phyloP scores from a whole-genome alignment of 2,113 vertebrate genomes.

The Spermophilus dauricus region DNA sequence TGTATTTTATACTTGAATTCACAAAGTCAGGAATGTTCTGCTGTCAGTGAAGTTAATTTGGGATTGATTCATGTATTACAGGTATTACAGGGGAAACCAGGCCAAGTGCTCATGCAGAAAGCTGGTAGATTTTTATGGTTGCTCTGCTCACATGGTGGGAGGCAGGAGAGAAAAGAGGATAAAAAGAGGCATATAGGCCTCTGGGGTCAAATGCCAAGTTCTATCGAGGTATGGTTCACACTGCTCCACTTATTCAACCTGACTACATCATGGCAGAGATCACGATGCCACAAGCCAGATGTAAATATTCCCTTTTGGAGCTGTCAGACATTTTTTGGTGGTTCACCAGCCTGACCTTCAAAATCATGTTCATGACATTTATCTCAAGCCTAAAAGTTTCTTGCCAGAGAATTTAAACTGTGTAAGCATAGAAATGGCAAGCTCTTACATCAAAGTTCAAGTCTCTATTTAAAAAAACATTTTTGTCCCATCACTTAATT shows the following conservation, averaged over 20 bases:
- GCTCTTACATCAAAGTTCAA: constrained; percentile 66
- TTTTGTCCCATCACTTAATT: constrained; percentile 21
- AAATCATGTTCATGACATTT: constrained; percentile 69
- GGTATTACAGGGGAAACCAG: constrained; percentile 80
- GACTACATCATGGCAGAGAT: constrained; percentile 40
- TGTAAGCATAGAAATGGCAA: constrained; percentile 60
- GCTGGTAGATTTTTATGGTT: constrained; percentile 56
- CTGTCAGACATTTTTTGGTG: constrained; percentile 71
- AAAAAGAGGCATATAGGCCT: constrained; percentile 67
- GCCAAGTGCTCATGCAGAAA: constrained; percentile 73
- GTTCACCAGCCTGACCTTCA: constrained; percentile 77
- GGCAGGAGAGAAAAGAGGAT: constrained; percentile 58
- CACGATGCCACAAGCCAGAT: constrained; percentile 56
- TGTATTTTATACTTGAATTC: constrained; percentile 73
- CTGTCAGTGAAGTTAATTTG: constrained; percentile 82
- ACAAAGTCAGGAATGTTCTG: constrained; percentile 70
- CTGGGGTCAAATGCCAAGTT: constrained; percentile 63
- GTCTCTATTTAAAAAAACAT: background rate
- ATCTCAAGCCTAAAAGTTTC: constrained; percentile 61
- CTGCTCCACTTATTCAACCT: constrained; percentile 59
- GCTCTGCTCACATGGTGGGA: constrained; percentile 67
- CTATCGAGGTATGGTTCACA: constrained; percentile 43
- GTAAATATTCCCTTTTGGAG: constrained; percentile 68
- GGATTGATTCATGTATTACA: constrained; percentile 81
- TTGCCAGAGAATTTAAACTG: constrained; percentile 62